phyloP scores from a whole-genome alignment of 2,797 vertebrate genomes.

The Onychomys torridus region DNA sequence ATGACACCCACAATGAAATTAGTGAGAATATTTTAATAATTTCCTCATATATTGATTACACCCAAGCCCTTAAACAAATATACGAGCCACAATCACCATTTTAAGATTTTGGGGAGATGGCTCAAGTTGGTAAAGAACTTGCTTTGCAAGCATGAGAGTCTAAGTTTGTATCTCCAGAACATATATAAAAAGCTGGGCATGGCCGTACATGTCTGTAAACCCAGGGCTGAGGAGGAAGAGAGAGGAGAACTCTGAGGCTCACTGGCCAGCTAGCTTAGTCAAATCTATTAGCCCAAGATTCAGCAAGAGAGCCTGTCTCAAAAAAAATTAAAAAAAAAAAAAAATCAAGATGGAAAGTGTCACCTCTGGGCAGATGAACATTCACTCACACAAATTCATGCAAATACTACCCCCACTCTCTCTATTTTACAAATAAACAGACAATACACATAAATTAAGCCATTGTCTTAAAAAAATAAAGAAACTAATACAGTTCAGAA shows the following conservation, averaged over 20 bases:
- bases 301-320: neutral
- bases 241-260: neutral
- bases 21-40: slow-evolving; percentile 48
- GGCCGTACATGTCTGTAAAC: neutral
- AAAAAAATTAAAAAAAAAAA: neutral
- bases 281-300: neutral
- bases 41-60: slow-evolving; percentile 52
- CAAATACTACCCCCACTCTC: neutral
- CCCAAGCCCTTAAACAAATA: slow-evolving; percentile 39
- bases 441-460: neutral
- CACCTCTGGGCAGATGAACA: neutral
- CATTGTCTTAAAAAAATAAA: neutral
- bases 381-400: neutral
- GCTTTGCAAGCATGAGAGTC: neutral
- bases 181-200: neutral
- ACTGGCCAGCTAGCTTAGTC: neutral
- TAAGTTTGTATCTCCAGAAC: neutral
- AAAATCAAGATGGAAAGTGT: neutral
- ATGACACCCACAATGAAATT: slow-evolving; percentile 41
- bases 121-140: neutral
- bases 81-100: slow-evolving; percentile 31
- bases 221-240: neutral
- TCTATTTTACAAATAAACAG: neutral
- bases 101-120: neutral
- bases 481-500: slow-evolving; percentile 47